A percentile compares a stretch with the other conserved stretches of the same genome.
Evolutionary conservation across 2,113 vertebrate genomes (phyloP).

Genomic region (Cynopterus brachyotis): DNA sequence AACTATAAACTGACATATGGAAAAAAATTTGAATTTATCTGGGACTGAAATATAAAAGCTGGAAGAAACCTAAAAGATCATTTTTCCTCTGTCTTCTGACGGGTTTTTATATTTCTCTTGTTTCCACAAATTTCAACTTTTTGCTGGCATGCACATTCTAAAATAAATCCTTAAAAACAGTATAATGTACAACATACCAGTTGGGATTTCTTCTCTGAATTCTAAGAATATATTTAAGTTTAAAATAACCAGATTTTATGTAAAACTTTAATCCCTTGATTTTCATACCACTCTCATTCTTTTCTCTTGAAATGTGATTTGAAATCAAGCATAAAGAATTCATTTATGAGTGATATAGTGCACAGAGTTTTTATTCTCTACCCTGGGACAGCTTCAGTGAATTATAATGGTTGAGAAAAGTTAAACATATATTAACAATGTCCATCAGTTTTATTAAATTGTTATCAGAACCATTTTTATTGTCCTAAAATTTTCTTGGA

Average conservation of each 20-base stretch:
- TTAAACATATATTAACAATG: background rate
- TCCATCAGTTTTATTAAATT: background rate
- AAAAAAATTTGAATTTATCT: background rate
- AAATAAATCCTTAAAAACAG: slow-evolving; percentile 13
- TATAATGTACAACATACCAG: background rate
- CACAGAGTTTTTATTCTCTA: background rate
- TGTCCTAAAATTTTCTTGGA: background rate
- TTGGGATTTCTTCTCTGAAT: background rate
- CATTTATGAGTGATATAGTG: background rate
- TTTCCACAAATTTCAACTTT: background rate
- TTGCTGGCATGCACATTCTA: background rate
- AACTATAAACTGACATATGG: background rate
- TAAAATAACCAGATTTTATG: background rate
- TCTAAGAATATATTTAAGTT: slow-evolving; percentile 40
- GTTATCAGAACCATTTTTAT: background rate
- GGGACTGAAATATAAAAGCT: background rate
- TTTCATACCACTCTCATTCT: background rate
- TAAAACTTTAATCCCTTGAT: background rate
- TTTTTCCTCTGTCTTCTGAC: background rate
- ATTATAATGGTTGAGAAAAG: background rate
- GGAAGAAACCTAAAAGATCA: background rate
- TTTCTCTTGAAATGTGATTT: background rate
- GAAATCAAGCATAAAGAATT: background rate
- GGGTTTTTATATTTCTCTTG: background rate
- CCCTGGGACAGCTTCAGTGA: background rate